Percentiles rank a stretch among this genome's conserved stretches.
phyloP scores from a whole-genome alignment of 2,888 invertebrate genomes.

The Macrophya annulata region DNA sequence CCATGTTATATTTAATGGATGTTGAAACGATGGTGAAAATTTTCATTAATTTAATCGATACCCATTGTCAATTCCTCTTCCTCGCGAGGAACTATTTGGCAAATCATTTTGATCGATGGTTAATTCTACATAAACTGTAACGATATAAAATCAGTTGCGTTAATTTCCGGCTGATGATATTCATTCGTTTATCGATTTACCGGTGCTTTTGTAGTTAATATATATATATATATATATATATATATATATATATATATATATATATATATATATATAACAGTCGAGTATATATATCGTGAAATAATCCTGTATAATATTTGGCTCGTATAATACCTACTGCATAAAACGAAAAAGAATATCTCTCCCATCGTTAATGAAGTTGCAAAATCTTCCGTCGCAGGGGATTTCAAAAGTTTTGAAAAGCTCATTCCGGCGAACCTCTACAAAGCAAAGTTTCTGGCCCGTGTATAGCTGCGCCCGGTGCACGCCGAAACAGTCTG shows the following conservation, averaged over 20 bases:
- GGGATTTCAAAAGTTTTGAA: slow-evolving; percentile 45
- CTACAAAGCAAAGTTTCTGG: slow-evolving; percentile 49
- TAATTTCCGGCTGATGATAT: slow-evolving; percentile 23
- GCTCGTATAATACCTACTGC: neutral
- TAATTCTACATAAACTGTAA: no score
- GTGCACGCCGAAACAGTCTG: slow-evolving; percentile 52
- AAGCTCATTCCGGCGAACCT: slow-evolving; percentile 48
- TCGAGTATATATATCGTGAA: neutral
- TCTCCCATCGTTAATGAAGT: slow-evolving; percentile 43
- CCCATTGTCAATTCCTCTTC: slow-evolving; percentile 3
- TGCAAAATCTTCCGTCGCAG: slow-evolving; percentile 52
- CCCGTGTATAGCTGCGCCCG: neutral
- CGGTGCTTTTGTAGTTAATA: slow-evolving; percentile 1
- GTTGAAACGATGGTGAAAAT: slow-evolving; percentile 20
- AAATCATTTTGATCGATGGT: slow-evolving; percentile 22
- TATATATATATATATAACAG: no score
- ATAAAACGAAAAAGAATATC: neutral
- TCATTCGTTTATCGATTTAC: slow-evolving; percentile 32
- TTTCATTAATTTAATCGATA: slow-evolving; percentile 20
- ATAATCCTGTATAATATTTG: neutral
- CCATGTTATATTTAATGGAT: neutral
- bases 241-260: no score
- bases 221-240: no score
- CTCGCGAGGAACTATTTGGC: neutral
- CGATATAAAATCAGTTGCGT: slow-evolving; percentile 34